Evolutionary conservation across 1,140 invertebrate genomes (phyloP).

Genomic region (Piezodorus guildinii): DNA sequence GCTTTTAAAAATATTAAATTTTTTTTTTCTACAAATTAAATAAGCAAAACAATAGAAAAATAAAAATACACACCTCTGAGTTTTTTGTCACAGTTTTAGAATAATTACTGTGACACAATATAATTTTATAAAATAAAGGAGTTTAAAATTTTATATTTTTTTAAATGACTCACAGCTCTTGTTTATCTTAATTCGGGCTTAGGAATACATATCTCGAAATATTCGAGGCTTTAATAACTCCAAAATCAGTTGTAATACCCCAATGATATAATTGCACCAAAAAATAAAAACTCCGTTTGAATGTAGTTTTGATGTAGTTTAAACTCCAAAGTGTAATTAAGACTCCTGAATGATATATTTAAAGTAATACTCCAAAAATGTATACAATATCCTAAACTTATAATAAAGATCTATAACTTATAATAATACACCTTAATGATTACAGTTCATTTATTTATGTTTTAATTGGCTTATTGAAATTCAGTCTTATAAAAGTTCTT

Average conservation of each 20-base stretch:
- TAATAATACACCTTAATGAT: background rate
- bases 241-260: background rate
- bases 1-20: too few species aligned
- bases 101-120: slow-evolving; percentile 6
- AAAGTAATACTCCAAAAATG: background rate
- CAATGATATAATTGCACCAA: slow-evolving; percentile 9
- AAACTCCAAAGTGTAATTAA: background rate
- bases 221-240: slow-evolving; percentile 3
- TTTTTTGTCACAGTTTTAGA: slow-evolving; percentile 7
- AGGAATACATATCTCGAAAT: slow-evolving; percentile 3
- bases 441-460: background rate
- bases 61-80: background rate
- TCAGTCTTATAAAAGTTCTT: slow-evolving; percentile 13
- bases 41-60: slow-evolving; percentile 3
- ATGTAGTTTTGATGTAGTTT: background rate
- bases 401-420: background rate
- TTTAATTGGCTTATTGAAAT: slow-evolving; percentile 15
- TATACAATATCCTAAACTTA: background rate
- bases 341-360: slow-evolving; percentile 10
- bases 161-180: slow-evolving; percentile 5
- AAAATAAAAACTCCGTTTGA: slow-evolving; percentile 1
- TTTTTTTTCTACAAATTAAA: background rate
- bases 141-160: background rate
- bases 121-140: background rate
- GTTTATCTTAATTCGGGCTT: slow-evolving; percentile 4